phyloP scores from a whole-genome alignment of 2,797 vertebrate species.

The Heliangelus exortis region DNA sequence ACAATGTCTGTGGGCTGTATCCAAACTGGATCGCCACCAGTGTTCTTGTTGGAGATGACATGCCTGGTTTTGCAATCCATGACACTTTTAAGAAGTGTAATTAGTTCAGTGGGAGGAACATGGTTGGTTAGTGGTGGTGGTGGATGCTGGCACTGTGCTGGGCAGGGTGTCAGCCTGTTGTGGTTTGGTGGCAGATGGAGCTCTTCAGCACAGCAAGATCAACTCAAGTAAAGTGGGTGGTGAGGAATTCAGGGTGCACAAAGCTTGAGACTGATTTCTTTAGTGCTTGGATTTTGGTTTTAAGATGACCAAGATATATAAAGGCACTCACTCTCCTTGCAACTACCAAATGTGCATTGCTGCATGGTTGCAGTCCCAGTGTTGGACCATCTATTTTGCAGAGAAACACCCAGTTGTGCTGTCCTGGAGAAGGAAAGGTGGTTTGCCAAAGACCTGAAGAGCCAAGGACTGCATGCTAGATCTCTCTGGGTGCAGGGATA shows the following conservation, averaged over 20 bases:
- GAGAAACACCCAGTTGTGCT: not conserved
- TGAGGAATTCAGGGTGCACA: not conserved
- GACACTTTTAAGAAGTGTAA: not conserved
- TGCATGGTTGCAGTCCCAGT: not conserved
- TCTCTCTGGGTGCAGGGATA: not conserved
- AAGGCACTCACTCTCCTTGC: not conserved
- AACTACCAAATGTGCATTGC: rapidly evolving
- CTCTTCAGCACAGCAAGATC: not conserved
- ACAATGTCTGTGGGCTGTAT: not conserved
- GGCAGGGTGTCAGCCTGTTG: not conserved
- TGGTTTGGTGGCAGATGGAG: not conserved
- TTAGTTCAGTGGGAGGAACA: not conserved
- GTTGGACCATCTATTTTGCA: not conserved
- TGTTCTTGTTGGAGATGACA: not conserved
- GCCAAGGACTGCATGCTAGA: not conserved
- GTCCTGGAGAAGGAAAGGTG: no score
- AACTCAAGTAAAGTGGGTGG: not conserved
- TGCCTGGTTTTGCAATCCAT: not conserved
- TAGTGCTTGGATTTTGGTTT: not conserved
- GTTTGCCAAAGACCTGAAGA: not conserved
- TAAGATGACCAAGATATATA: not conserved
- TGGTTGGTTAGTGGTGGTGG: not conserved
- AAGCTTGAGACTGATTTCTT: not conserved
- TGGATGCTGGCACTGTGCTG: not conserved
- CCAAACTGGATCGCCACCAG: not conserved